Evolutionary conservation across 2,888 invertebrate genomes (phyloP).

Genomic region (Torymus auratus): DNA sequence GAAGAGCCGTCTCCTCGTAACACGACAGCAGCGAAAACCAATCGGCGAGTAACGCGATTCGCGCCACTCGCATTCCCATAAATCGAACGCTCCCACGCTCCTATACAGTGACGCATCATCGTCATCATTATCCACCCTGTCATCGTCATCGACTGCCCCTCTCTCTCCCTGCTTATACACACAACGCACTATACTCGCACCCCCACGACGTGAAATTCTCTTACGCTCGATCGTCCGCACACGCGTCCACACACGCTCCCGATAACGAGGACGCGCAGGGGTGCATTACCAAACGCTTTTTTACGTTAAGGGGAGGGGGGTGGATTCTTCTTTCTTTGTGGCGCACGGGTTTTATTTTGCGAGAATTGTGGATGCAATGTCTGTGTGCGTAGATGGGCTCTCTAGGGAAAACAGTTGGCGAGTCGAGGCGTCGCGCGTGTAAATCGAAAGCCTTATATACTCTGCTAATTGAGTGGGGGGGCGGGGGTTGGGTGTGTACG

Average conservation of each 20-base stretch:
- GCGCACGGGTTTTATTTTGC: not conserved
- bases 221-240: constrained; percentile 26
- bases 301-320: not conserved
- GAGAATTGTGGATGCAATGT: not conserved
- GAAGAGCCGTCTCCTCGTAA: too few relatives aligned
- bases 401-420: constrained; percentile 53
- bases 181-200: too few relatives aligned
- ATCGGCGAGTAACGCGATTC: too few relatives aligned
- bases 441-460: not conserved
- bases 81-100: constrained; percentile 47
- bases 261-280: not conserved
- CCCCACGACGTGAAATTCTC: constrained; percentile 22
- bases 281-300: not conserved
- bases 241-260: not conserved
- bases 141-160: too few relatives aligned
- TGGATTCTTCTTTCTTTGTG: not conserved
- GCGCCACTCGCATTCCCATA: constrained; percentile 39
- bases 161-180: too few relatives aligned
- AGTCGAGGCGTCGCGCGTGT: not conserved
- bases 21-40: not conserved
- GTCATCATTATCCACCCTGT: too few relatives aligned
- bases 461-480: constrained; percentile 24
- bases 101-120: too few relatives aligned
- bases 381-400: not conserved
- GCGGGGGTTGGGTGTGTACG: too few relatives aligned